phyloP scores from a whole-genome alignment of 2,888 invertebrate genomes.

The Ennomos erosarius region DNA sequence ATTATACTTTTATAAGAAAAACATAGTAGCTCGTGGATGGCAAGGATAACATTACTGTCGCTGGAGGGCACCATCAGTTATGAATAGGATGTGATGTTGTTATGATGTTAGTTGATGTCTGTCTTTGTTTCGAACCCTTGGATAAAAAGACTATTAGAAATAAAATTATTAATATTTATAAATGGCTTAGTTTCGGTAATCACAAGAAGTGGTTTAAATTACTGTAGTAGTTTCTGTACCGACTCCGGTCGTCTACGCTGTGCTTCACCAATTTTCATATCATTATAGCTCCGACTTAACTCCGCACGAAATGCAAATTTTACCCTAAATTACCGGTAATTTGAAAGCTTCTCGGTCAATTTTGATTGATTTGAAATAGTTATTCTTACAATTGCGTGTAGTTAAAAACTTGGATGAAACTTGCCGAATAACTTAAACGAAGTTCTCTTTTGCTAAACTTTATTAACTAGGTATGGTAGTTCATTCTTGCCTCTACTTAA shows the following conservation, averaged over 20 bases:
- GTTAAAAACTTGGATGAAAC: conserved; percentile 51
- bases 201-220: no score
- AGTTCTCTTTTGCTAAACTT: conserved; percentile 17
- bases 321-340: conserved; percentile 67
- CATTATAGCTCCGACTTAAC: conserved; percentile 47
- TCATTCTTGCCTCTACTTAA: neutral
- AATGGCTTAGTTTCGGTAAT: no score
- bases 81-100: no score
- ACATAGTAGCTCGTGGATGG: conserved; percentile 9
- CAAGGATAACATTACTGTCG: conserved; percentile 16
- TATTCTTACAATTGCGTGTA: conserved; percentile 62
- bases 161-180: no score
- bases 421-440: conserved; percentile 47
- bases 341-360: conserved; percentile 61
- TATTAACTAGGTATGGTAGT: conserved; percentile 5
- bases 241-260: conserved; percentile 1
- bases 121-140: no score
- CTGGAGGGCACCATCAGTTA: neutral
- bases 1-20: conserved; percentile 49
- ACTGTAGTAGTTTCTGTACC: no score
- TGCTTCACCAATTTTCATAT: conserved; percentile 32
- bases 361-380: conserved; percentile 64
- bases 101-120: no score
- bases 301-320: conserved; percentile 62
- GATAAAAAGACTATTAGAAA: no score